Conservation (phyloP, 2,888 invertebrate genomes). For the Heliconius erato region DNA sequence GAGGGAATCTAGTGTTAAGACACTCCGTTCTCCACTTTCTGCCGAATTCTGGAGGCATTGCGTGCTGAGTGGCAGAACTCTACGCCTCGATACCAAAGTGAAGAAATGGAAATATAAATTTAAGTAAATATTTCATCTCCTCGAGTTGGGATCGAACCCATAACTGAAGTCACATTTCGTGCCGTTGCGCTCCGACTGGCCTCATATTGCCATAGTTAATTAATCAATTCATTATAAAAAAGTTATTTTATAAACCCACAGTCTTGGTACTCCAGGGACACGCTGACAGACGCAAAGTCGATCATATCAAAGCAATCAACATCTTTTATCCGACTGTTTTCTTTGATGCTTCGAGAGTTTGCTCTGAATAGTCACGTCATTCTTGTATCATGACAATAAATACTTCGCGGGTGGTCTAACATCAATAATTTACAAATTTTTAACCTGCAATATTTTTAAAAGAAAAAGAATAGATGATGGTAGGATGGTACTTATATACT, state of each 20-base stretch:
- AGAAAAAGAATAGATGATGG: neutral
- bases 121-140: too few relatives aligned
- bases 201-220: neutral
- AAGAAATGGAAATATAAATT: too few relatives aligned
- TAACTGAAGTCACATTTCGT: too few relatives aligned
- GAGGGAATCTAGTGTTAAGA: too few relatives aligned
- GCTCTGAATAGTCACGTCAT: conserved; percentile 62
- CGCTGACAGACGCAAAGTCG: conserved; percentile 66
- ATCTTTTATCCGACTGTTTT: conserved; percentile 75
- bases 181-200: too few relatives aligned
- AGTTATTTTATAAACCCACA: conserved; percentile 1
- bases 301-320: conserved; percentile 73
- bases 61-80: too few relatives aligned
- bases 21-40: too few relatives aligned
- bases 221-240: neutral
- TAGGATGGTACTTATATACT: too few relatives aligned
- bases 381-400: conserved; percentile 60
- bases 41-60: too few relatives aligned
- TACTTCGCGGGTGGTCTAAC: conserved; percentile 70
- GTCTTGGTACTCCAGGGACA: conserved; percentile 36
- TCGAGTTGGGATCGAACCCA: too few relatives aligned
- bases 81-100: too few relatives aligned
- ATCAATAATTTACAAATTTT: conserved; percentile 40
- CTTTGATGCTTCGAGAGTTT: conserved; percentile 75
- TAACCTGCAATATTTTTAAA: conserved; percentile 4